Evolutionary conservation across 2,888 invertebrate genomes (phyloP).

Genomic region (Slavum lentiscoides): DNA sequence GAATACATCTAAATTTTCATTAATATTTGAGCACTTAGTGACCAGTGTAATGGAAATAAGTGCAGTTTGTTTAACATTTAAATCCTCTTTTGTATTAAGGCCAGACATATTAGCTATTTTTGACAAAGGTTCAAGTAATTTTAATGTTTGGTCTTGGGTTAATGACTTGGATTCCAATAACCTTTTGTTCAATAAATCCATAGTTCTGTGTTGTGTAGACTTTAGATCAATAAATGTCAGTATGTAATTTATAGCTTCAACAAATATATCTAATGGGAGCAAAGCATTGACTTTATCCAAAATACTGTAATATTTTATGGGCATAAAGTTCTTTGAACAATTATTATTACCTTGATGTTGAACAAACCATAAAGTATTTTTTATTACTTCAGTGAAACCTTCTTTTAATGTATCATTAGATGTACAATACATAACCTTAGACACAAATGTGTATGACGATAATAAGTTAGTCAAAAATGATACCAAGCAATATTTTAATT

Average conservation of each 20-base stretch:
- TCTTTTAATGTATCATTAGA: conserved; percentile 36
- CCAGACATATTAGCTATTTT: conserved; percentile 37
- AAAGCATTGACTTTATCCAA: conserved; percentile 48
- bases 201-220: conserved; percentile 60
- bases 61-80: conserved; percentile 75
- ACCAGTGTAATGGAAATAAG: conserved; percentile 80
- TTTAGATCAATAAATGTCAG: conserved; percentile 39
- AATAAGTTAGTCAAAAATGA: conserved; percentile 41
- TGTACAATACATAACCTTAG: conserved; percentile 50
- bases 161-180: conserved; percentile 63
- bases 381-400: conserved; percentile 48
- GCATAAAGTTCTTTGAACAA: conserved; percentile 40
- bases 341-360: conserved; percentile 24
- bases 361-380: conserved; percentile 49
- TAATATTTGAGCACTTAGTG: conserved; percentile 42
- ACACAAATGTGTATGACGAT: conserved; percentile 47
- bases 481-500: conserved; percentile 47
- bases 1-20: conserved; percentile 47
- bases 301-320: conserved; percentile 48
- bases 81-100: conserved; percentile 40
- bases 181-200: conserved; percentile 84
- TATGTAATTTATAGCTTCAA: conserved; percentile 49
- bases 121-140: conserved; percentile 48
- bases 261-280: conserved; percentile 49
- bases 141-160: conserved; percentile 34